Evolutionary conservation across 1,140 invertebrate genomes (phyloP), one percentile per base, ranked within the genome.

Genomic region (Panulirus ornatus): DNA sequence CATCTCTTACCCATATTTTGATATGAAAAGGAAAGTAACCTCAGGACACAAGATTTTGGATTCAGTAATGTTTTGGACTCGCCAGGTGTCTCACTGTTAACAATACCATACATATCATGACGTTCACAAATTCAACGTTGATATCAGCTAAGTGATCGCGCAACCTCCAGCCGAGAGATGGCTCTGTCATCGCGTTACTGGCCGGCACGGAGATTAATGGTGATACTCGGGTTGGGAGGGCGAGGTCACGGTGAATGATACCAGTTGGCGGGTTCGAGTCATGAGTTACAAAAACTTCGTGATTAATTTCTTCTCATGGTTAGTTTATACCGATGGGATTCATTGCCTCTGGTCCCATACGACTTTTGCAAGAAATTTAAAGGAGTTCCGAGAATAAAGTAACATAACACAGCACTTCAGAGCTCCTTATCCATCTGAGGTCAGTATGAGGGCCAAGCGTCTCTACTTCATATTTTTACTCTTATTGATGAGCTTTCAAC

Each of bases 171-270:
- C 73, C 85, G 85, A 76, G 51, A 87, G 85, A 87, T 87, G 75
- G 75, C 85, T 87, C 85, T 87, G 85, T 87, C 85, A 76, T 87
- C 75, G 75, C 75, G 85, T 63, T 22, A 51, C 58, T 14, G 54
- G 34, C 47, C 38, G 34, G 14, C 51, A 16, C 2, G 38, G 75
- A 87, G 85, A 87, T 87, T 79, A 87, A 87, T 87, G 85, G 85
- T 87, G 85, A 87, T 78, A 63, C 38, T 44, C 11, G 51, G 27
- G 75, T n/a, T n/a, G 84, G 70, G 85, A 2, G 11, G 14, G 51
- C 34, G 27, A 27, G 47, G 11, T 66, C 6, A 66, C n/a, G n/a
- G 22, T 58, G 58, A 11, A 3, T 66, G n/a, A 66, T 66, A 66
- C n/a, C 58, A 11, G 11, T 27, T 5, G 30, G 58, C 22, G 54